A percentile compares a stretch with the other conserved stretches of the same genome.
Evolutionary conservation across 2,113 vertebrate genomes (phyloP).

Genomic region (Oenanthe melanoleuca): DNA sequence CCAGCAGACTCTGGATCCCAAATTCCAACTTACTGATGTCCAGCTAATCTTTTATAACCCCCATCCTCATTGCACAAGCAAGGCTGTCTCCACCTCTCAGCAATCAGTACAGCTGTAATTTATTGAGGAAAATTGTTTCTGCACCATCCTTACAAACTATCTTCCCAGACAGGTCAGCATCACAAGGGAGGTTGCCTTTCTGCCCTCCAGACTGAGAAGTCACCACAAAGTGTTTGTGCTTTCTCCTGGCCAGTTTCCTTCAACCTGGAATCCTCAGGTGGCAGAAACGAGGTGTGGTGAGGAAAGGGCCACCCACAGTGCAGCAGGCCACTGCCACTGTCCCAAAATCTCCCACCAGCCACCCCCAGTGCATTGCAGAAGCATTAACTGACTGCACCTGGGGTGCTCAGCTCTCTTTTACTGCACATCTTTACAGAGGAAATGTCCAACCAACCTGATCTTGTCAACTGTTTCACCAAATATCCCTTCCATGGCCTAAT

Average conservation of each 20-base stretch:
- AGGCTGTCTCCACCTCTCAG: too few species aligned
- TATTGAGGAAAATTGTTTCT: too few species aligned
- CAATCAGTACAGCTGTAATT: too few species aligned
- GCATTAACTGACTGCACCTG: background rate
- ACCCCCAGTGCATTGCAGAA: background rate
- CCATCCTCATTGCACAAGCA: too few species aligned
- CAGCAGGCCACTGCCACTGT: background rate
- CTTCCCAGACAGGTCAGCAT: background rate
- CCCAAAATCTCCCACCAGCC: accelerated
- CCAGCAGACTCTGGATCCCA: too few species aligned
- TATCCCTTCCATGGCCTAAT: background rate
- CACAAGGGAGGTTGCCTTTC: background rate
- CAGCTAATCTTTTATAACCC: too few species aligned
- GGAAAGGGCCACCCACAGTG: accelerated
- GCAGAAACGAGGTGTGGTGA: background rate
- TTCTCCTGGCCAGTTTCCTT: background rate
- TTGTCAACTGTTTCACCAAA: background rate
- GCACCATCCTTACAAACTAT: too few species aligned
- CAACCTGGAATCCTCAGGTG: accelerated
- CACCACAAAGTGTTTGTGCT: background rate
- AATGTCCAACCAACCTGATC: background rate
- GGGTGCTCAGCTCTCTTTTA: background rate
- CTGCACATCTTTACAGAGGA: background rate
- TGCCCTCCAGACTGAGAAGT: background rate
- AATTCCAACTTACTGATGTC: too few species aligned